Conservation (phyloP, 2,113 vertebrate genomes). For the Xiphias gladius region DNA sequence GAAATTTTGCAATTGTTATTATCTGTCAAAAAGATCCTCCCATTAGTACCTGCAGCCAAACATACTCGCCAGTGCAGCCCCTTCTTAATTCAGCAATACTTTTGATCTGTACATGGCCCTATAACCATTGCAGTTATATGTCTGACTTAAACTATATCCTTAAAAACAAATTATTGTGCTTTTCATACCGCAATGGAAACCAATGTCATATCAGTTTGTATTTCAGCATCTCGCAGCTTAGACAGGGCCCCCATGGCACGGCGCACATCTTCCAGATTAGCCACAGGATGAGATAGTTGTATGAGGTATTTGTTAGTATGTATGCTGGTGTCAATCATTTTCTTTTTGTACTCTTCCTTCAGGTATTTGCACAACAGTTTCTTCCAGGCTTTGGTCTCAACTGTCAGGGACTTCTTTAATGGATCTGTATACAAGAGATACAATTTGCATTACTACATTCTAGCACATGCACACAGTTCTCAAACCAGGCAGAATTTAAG, state of each 20-base stretch:
- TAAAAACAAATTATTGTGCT: background rate
- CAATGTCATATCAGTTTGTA: slow-evolving; percentile 87
- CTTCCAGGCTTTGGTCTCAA: slow-evolving; percentile 89
- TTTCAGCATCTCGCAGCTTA: slow-evolving; percentile 83
- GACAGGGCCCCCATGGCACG: slow-evolving; percentile 86
- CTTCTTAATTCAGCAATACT: background rate
- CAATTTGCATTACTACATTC: background rate
- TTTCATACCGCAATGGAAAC: slow-evolving; percentile 88
- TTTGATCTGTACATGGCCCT: background rate
- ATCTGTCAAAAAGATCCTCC: too few relatives aligned
- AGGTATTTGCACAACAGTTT: slow-evolving; percentile 86
- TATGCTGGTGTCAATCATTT: slow-evolving; percentile 82
- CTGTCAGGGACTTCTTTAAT: slow-evolving; percentile 83
- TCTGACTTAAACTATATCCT: background rate
- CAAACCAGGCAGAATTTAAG: background rate
- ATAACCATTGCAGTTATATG: background rate
- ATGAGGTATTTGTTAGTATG: slow-evolving; percentile 80
- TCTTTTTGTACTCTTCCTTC: slow-evolving; percentile 88
- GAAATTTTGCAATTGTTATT: too few relatives aligned
- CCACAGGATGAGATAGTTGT: slow-evolving; percentile 86
- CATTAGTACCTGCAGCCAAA: too few relatives aligned
- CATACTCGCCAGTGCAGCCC: background rate
- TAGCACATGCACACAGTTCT: background rate
- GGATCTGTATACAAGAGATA: slow-evolving; percentile 71
- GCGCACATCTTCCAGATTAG: slow-evolving; percentile 88